Conservation (phyloP, 2,888 invertebrate genomes). For the Ormia ochracea region DNA sequence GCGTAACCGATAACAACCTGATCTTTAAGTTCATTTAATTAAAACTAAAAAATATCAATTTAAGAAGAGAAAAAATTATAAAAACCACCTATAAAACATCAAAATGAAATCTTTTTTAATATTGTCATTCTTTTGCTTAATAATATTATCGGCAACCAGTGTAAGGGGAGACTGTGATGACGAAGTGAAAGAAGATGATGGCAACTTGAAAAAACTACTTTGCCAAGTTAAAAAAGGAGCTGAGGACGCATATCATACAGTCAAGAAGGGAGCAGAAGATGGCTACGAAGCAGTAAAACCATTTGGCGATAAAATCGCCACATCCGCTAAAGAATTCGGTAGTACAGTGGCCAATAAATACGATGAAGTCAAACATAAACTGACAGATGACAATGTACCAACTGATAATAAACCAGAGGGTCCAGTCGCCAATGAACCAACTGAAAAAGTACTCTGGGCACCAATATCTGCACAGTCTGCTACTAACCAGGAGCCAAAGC, state of each 20-base stretch:
- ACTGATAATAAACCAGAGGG: conserved; percentile 10
- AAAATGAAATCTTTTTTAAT: conserved; percentile 67
- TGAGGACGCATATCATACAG: conserved; percentile 67
- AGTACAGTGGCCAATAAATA: conserved; percentile 70
- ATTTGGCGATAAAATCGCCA: conserved; percentile 69
- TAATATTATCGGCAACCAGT: conserved; percentile 54
- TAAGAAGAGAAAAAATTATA: not conserved
- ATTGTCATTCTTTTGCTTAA: conserved; percentile 61
- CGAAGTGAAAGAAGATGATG: conserved; percentile 47
- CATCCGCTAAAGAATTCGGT: conserved; percentile 71
- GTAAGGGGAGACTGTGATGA: conserved; percentile 66
- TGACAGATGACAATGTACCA: conserved; percentile 65
- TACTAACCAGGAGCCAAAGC: conserved; percentile 39
- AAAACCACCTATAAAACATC: no score
- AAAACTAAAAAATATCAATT: not conserved
- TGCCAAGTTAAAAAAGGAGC: conserved; percentile 72
- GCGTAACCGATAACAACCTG: conserved; percentile 17
- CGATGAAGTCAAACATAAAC: conserved; percentile 71
- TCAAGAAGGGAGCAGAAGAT: conserved; percentile 72
- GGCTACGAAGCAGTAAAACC: conserved; percentile 71
- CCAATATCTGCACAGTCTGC: conserved; percentile 63
- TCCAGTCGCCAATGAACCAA: conserved; percentile 64
- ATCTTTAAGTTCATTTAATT: not conserved
- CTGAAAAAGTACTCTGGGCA: conserved; percentile 70
- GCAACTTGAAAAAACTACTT: conserved; percentile 71